Conservation (phyloP, 2,113 vertebrate species). For the Spermophilus dauricus region DNA sequence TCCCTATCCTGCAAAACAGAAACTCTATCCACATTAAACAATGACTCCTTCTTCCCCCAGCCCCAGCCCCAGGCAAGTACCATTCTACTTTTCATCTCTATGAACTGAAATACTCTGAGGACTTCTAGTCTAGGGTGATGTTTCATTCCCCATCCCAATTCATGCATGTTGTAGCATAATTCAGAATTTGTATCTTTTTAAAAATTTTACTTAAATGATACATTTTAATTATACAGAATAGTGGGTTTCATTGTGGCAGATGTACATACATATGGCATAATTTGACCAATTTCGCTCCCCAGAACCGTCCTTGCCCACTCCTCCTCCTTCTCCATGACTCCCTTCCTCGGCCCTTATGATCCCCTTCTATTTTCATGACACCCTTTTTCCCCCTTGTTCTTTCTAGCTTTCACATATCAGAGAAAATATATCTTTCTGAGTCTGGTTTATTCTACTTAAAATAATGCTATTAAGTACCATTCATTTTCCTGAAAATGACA, state of each 20-base stretch:
- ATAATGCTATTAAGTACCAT: neutral
- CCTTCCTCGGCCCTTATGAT: neutral
- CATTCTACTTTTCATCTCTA: neutral
- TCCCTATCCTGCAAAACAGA: neutral
- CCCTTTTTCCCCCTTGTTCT: neutral
- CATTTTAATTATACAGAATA: neutral
- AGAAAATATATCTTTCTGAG: neutral
- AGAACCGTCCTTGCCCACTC: neutral
- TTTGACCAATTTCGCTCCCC: neutral
- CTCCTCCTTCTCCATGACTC: neutral
- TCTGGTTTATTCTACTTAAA: neutral
- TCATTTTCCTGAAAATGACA: neutral
- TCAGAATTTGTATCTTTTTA: neutral
- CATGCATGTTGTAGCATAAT: neutral
- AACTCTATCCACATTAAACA: neutral
- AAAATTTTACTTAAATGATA: neutral
- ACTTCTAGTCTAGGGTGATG: neutral
- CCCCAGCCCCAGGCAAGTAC: neutral
- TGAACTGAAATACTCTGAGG: neutral
- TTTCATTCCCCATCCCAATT: neutral
- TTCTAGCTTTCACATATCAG: neutral
- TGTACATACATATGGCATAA: neutral
- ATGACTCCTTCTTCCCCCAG: too few species aligned
- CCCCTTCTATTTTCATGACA: neutral
- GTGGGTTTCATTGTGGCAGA: neutral